Evolutionary conservation across 2,113 vertebrate species (phyloP), one percentile per base, ranked within the genome.

Genomic region (Triplophysa dalaica): DNA sequence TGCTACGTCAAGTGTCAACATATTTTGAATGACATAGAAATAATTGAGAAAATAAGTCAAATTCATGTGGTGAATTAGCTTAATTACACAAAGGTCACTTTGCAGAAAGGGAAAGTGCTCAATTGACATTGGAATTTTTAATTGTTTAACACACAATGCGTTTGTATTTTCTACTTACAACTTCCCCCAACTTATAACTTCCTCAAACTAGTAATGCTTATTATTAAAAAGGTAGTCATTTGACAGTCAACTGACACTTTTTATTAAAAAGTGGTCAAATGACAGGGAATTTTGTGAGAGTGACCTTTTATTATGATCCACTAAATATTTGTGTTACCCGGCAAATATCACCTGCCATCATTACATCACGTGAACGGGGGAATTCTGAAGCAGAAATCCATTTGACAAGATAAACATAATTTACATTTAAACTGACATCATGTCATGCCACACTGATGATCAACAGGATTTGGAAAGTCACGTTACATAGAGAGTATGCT

Each of bases 281-380:
- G 54, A 73, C 33, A 43, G 70, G 54, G 54, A 72, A 60, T 61
- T 61, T 74, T 74, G 11, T 43, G 22, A 69, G 21, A 22, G 54
- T 45, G 38, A 6, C 7, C 2, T 45, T 17, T 17, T 45, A 45
- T 45, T 2, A 45, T 21, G 16, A 58, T 10, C n/a, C 54, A 3
- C 24, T 33, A 24, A 54, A 3, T n/a, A 19, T n/a, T n/a, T 24
- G 24, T 26, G 6, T 10, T 16, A 17, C 50, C 14, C 67, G 22
- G 8, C 16, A n/a, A 14, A n/a, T 56, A 38, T 6, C 11, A 41
- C 2, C 8, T 6, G 17, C 21, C 2, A 58, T 22, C 16, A 52
- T 52, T 69, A 26, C 9, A 33, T 19, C 9, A 33, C 2, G 33
- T 38, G 17, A 38, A 21, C 8, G 6, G n/a, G 17, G 14, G 16